phyloP scores from a whole-genome alignment of 2,113 vertebrate genomes.

The Calidris pygmaea region DNA sequence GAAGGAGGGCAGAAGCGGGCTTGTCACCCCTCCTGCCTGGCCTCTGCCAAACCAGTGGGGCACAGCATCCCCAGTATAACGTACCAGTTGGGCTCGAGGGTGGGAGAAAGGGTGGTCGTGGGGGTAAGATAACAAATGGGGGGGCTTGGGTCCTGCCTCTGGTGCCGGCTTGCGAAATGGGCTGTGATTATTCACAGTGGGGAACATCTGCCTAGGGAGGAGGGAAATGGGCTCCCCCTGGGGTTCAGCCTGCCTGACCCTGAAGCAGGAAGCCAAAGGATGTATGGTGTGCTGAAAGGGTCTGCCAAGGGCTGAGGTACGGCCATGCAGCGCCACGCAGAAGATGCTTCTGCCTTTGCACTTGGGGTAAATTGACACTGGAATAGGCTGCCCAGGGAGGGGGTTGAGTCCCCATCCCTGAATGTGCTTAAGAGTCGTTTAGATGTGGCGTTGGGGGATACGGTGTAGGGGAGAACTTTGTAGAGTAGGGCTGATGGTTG shows the following conservation, averaged over 20 bases:
- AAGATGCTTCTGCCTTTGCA: neutral
- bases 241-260: neutral
- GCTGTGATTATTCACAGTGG: neutral
- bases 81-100: neutral
- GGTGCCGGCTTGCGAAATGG: neutral
- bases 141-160: neutral
- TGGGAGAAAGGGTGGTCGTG: neutral
- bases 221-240: neutral
- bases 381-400: no score
- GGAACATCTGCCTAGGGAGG: neutral
- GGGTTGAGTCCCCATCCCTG: no score
- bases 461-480: no score
- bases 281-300: neutral
- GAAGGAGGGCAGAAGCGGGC: neutral
- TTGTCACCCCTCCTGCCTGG: neutral
- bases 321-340: neutral
- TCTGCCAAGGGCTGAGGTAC: neutral
- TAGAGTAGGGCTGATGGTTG: no score
- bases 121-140: neutral
- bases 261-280: neutral
- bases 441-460: no score
- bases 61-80: neutral
- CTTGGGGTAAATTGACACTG: no score
- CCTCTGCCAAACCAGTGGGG: neutral
- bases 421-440: no score